Evolutionary conservation across 2,888 invertebrate species (phyloP), one percentile per base, ranked within the genome.

Genomic region (Stenichneumon culpator): DNA sequence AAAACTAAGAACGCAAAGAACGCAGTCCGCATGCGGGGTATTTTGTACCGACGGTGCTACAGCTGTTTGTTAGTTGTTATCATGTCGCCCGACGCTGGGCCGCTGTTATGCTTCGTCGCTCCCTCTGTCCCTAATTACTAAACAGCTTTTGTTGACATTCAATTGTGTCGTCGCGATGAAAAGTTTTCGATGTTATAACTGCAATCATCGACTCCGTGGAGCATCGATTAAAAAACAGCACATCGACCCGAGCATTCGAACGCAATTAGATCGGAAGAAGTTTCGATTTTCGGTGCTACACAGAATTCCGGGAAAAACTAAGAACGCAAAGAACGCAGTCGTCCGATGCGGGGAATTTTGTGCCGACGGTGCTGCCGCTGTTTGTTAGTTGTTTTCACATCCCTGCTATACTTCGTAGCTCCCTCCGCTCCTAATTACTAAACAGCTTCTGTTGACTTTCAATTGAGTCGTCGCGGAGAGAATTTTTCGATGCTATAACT

Each of bases 101-200:
- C 67, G 3, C 28, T 52, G 63, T 22, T 44, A 32, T 50, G 65
- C 67, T 52, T 57, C 60, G 86, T 84, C 87, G 85, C 86, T 86
- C 79, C 83, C 88, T 89, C 89, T 89, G 89, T 89, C 87, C 88
- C 87, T 90, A 90, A 90, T 90, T 90, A 90, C 85, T 25, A 28
- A 28, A 60, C 60, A 16, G 25, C 14, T 16, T 28, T 60, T 16
- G 25, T 28, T 16, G 60, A 60, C 60, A 28, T 25, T 14, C 5
- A 28, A 28, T 60, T 28, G 25, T 5, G 28, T 14, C 25, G 7
- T 28, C 32, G 14, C 25, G 28, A 9, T 4, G 9, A 11, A 50
- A n/a, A n/a, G 2, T 2, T 16, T n/a, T 50, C 16, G 52, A 52
- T 19, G 16, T 2, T 7, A 52, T 19, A 9, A 52, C n/a, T 0